Percentiles rank a stretch among this genome's conserved stretches.
Evolutionary conservation across 1,140 invertebrate species (phyloP).

Genomic region (Gryon sp.): DNA sequence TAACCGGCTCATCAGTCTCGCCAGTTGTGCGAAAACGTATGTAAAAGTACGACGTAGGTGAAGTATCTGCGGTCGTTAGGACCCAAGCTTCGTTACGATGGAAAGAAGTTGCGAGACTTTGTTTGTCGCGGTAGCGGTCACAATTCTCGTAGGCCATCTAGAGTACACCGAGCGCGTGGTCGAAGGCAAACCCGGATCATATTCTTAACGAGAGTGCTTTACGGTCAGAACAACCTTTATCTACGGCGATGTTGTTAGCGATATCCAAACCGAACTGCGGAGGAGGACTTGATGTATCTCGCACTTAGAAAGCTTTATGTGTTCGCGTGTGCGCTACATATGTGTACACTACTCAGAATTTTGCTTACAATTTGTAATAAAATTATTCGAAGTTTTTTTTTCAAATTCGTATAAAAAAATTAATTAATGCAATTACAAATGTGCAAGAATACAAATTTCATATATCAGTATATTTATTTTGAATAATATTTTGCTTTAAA

Average conservation of each 20-base stretch:
- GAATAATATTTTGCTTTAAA: no score
- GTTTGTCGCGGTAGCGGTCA: conserved; percentile 74
- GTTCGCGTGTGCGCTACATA: conserved; percentile 57
- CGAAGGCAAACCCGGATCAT: conserved; percentile 77
- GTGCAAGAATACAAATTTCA: no score
- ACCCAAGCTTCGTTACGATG: conserved; percentile 67
- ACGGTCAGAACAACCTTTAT: conserved; percentile 75
- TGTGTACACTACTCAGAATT: conserved; percentile 10
- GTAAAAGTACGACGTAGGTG: conserved; percentile 65
- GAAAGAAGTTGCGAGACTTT: conserved; percentile 68
- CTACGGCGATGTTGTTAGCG: conserved; percentile 76
- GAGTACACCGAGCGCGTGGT: conserved; percentile 69
- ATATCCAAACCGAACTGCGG: conserved; percentile 73
- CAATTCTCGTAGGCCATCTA: conserved; percentile 67
- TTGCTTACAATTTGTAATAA: no score
- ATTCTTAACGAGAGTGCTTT: conserved; percentile 80
- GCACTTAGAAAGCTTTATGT: conserved; percentile 73
- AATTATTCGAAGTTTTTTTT: no score
- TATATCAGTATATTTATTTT: no score
- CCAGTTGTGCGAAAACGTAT: conserved; percentile 67
- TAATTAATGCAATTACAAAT: no score
- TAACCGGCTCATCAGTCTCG: conserved; percentile 69
- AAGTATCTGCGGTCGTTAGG: conserved; percentile 64
- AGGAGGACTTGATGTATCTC: conserved; percentile 77
- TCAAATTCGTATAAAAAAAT: no score